These are phyloP conservation scores for Drosophila paulistorum DNA, from an alignment of 1,140 invertebrate genomes.

Conservation along the genomic window DNA sequence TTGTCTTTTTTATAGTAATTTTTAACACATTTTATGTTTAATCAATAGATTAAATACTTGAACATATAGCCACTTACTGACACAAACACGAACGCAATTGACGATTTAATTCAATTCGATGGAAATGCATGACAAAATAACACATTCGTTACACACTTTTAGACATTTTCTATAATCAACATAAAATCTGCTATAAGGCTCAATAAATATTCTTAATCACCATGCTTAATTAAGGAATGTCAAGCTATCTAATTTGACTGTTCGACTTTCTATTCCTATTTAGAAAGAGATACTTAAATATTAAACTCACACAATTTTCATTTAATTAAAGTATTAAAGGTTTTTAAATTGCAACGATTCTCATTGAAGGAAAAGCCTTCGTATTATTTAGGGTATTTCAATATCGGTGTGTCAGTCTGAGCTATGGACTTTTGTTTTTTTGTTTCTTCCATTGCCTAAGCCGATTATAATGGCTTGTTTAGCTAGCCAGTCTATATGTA, in stretches of 20 bases:
- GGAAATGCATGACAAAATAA: slow-evolving; percentile 58
- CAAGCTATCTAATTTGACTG: no score
- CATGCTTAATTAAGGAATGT: neutral
- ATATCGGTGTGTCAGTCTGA: neutral
- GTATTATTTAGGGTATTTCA: neutral
- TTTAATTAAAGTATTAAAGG: no score
- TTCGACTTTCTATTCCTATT: no score
- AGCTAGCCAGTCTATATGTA: neutral
- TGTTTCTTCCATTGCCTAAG: slow-evolving; percentile 31
- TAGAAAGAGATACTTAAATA: no score
- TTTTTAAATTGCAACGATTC: no score
- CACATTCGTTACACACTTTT: slow-evolving; percentile 32
- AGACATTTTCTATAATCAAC: neutral
- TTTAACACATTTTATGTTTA: slow-evolving; percentile 56
- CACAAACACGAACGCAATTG: slow-evolving; percentile 46
- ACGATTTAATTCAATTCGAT: slow-evolving; percentile 59
- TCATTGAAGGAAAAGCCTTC: no score
- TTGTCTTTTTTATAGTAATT: slow-evolving; percentile 21
- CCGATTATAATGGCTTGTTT: slow-evolving; percentile 66
- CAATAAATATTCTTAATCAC: no score
- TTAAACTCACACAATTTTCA: no score
- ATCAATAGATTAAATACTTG: slow-evolving; percentile 45
- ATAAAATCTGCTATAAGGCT: no score
- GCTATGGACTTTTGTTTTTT: neutral
- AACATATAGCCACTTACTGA: slow-evolving; percentile 2